Percentiles rank a stretch among this genome's conserved stretches.
These are phyloP conservation scores for Cremastinae sp. DNA, from an alignment of 2,888 invertebrate genomes.

Conservation along the genomic window DNA sequence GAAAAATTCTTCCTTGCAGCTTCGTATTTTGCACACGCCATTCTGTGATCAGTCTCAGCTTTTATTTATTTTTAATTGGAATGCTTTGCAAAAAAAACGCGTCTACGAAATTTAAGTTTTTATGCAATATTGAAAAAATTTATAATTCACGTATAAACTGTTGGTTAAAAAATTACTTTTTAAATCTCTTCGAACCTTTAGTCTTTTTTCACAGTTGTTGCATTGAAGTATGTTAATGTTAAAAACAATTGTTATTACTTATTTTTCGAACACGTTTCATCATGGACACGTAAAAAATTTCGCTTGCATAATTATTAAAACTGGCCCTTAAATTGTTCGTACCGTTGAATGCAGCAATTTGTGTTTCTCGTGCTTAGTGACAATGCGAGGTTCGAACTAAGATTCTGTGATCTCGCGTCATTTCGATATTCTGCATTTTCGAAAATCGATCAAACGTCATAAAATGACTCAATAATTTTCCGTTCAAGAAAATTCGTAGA, in stretches of 20 bases:
- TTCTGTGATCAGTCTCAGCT: conserved; percentile 48
- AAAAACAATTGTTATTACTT: conserved; percentile 2
- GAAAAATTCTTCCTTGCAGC: conserved; percentile 2
- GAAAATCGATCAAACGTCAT: no score
- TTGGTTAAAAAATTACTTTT: no score
- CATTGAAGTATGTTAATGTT: neutral
- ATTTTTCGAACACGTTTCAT: conserved; percentile 26
- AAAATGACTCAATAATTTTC: neutral
- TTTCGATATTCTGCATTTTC: neutral
- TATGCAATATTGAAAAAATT: neutral
- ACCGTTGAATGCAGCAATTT: conserved; percentile 31
- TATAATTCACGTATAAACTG: no score
- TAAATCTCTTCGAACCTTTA: no score
- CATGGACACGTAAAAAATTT: conserved; percentile 16
- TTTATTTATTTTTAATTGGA: conserved; percentile 16
- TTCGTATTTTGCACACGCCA: conserved; percentile 41
- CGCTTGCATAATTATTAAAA: conserved; percentile 44
- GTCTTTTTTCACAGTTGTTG: no score
- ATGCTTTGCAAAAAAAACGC: conserved; percentile 37
- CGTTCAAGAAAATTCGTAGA: no score
- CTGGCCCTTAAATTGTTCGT: conserved; percentile 42
- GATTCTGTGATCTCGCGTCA: neutral
- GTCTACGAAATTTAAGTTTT: conserved; percentile 14
- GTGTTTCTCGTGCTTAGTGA: conserved; percentile 18
- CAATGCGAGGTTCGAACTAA: conserved; percentile 42